phyloP scores from a whole-genome alignment of 1,140 invertebrate genomes.

The Conopomorpha cramerella region DNA sequence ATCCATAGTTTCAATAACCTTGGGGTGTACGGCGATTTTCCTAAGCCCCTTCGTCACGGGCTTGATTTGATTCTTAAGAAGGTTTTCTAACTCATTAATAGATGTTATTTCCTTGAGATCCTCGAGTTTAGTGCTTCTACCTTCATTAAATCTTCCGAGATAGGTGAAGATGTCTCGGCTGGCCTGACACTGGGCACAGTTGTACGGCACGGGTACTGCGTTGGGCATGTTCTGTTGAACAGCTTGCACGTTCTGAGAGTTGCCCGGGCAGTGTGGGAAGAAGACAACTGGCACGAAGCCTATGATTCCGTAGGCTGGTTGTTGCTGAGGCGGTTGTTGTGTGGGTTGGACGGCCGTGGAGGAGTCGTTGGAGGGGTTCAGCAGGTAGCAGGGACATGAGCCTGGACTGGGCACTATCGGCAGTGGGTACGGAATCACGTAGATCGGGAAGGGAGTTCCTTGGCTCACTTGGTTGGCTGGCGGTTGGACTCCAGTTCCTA shows the following conservation, averaged over 20 bases:
- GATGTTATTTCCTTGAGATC: constrained; percentile 38
- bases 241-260: constrained; percentile 35
- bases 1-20: constrained; percentile 28
- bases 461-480: constrained; percentile 21
- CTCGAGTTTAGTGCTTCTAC: constrained; percentile 21
- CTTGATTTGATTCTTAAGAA: constrained; percentile 36
- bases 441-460: constrained; percentile 47
- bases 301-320: constrained; percentile 50
- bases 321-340: constrained; percentile 12
- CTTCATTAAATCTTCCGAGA: constrained; percentile 27
- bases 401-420: constrained; percentile 59
- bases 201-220: constrained; percentile 52
- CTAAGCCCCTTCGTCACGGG: constrained; percentile 23
- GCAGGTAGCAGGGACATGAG: constrained; percentile 60
- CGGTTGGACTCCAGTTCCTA: constrained; percentile 55
- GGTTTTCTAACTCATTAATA: constrained; percentile 29
- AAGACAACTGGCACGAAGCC: constrained; percentile 66
- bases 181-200: constrained; percentile 42
- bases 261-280: constrained; percentile 63
- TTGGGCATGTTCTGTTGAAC: constrained; percentile 62
- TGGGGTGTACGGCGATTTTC: constrained; percentile 26
- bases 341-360: constrained; percentile 9
- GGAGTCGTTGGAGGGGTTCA: constrained; percentile 42
- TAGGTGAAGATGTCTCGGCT: constrained; percentile 27
- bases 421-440: constrained; percentile 59